These are phyloP conservation scores for Neotragus moschatus DNA, from an alignment of 2,113 vertebrate species.

Conservation along the genomic window DNA sequence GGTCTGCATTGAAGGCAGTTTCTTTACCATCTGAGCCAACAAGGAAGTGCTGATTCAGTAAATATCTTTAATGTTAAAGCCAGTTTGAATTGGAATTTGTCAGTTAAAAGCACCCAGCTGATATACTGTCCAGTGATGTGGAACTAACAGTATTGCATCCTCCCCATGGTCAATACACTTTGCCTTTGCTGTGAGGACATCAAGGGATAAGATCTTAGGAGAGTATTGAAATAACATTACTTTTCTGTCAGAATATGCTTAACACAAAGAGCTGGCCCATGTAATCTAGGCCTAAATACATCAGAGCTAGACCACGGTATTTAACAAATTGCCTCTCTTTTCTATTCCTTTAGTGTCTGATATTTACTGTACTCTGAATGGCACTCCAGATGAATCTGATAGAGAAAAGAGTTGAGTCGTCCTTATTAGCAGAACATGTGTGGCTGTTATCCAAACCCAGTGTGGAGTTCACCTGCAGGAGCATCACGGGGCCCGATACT, in stretches of 20 bases:
- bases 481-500: neutral
- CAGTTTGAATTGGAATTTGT: neutral
- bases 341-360: neutral
- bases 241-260: neutral
- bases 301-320: neutral
- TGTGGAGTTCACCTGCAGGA: neutral
- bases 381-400: neutral
- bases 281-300: neutral
- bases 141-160: neutral
- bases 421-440: neutral
- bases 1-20: neutral
- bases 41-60: neutral
- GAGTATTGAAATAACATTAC: neutral
- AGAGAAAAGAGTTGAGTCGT: neutral
- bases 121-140: neutral
- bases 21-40: neutral
- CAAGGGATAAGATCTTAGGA: neutral
- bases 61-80: neutral
- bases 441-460: neutral
- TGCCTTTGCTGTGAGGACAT: neutral
- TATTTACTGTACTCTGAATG: neutral
- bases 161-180: neutral
- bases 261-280: constrained; percentile 19
- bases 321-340: neutral
- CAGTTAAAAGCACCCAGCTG: neutral